A percentile compares a stretch with the other conserved stretches of the same genome.
These are phyloP conservation scores for Epicampocera succincta DNA, from an alignment of 2,888 invertebrate species.

Conservation along the genomic window DNA sequence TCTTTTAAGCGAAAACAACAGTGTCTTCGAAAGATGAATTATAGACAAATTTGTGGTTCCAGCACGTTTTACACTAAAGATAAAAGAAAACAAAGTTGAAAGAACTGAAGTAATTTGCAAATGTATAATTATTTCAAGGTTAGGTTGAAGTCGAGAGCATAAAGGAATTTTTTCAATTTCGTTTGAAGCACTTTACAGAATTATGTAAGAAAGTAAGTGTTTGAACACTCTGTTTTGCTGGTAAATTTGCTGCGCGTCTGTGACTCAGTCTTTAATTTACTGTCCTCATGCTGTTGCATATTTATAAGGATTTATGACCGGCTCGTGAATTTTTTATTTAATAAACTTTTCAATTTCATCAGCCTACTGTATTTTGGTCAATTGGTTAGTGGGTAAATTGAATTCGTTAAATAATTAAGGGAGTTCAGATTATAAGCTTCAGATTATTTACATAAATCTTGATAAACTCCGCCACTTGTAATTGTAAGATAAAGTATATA, in stretches of 20 bases:
- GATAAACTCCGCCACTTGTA: too few species aligned
- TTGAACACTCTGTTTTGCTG: neutral
- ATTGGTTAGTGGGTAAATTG: constrained; percentile 54
- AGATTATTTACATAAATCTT: too few species aligned
- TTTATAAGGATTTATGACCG: constrained; percentile 45
- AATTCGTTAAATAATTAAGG: constrained; percentile 16
- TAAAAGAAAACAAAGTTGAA: constrained; percentile 4
- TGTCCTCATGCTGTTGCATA: constrained; percentile 10
- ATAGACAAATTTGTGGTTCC: constrained; percentile 58
- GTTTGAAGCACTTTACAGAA: neutral
- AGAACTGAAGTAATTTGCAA: constrained; percentile 13
- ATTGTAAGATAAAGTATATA: too few species aligned
- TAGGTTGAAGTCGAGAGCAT: neutral
- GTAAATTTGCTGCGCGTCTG: neutral
- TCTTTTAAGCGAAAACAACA: constrained; percentile 32
- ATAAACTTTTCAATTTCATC: constrained; percentile 46
- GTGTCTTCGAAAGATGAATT: constrained; percentile 14
- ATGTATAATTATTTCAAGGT: constrained; percentile 31
- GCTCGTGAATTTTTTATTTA: constrained; percentile 47
- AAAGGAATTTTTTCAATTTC: neutral
- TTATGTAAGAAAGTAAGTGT: neutral
- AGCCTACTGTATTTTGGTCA: constrained; percentile 51
- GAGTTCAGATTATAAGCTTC: too few species aligned
- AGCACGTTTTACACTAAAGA: constrained; percentile 72
- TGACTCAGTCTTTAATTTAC: constrained; percentile 12